Evolutionary conservation across 92 coral and sea anemone species (phyloP), one percentile per base, ranked within the genome.

Genomic region (Muricea muricata): DNA sequence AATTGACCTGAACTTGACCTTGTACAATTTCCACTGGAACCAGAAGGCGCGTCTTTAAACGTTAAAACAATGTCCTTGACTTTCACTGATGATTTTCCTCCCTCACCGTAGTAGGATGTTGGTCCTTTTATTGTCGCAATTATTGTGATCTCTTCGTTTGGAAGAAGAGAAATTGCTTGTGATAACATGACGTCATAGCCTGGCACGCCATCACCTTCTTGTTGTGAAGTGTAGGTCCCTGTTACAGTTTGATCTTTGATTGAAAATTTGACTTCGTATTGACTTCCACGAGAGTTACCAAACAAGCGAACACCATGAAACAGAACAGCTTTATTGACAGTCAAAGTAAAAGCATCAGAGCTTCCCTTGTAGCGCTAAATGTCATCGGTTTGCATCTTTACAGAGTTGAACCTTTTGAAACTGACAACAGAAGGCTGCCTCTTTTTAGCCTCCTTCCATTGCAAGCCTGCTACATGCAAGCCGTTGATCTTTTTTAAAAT

Each of bases 251-350:
- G 26, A 14, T 65, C 65, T 12, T 54, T 76, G 29, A 91, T 60
- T 17, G 39, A 65, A 33, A 81, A 35, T 23, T 74, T 63, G 1
- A 90, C 91, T 31, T 77, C 3, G 50, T 68, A 84, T 45, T 57
- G 29, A n/a, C 85, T 82, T 28, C 83, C 91, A 55, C 84, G 69
- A 31, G 88, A 76, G 50, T 87, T 72, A 13, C 98, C 98, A 50
- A 90, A 94, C 47, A 94, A 85, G 18, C 94, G 93, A 37, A 94
- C 86, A 31, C 98, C 98, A 63, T 89, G 80, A 18, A 94, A 37
- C 14, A 26, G 58, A 14, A 94, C 39, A 0, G 91, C 79, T 24
- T 91, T 85, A 58, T 73, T 89, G 29, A 89, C 98, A 13, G 87
- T 42, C 71, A 94, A 89, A 3, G 78, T 86, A 25, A 94, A 68